phyloP scores from a whole-genome alignment of 1,140 invertebrate species.

The Megalopta genalis region DNA sequence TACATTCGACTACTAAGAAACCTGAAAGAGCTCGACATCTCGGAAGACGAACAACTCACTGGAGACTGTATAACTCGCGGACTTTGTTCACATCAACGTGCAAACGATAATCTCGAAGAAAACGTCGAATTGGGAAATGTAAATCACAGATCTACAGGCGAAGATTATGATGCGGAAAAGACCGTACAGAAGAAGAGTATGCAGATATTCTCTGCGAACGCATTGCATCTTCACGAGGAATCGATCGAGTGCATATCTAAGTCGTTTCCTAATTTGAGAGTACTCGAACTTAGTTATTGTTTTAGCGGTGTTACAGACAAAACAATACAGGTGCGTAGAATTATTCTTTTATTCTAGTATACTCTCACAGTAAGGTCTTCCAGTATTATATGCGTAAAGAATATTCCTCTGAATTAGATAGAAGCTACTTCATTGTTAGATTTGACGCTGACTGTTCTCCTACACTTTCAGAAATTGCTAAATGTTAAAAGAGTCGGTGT shows the following conservation, averaged over 20 bases:
- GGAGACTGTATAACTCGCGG: constrained; percentile 82
- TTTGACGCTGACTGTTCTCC: constrained; percentile 22
- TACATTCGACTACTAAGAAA: constrained; percentile 80
- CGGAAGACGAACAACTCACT: constrained; percentile 84
- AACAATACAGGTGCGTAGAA: constrained; percentile 76
- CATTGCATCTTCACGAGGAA: constrained; percentile 83
- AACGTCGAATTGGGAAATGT: constrained; percentile 33
- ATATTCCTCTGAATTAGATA: neutral
- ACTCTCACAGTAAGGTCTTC: too few species aligned
- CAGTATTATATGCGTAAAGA: neutral
- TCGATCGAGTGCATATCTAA: constrained; percentile 81
- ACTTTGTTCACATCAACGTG: constrained; percentile 68
- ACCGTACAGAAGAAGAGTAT: constrained; percentile 60
- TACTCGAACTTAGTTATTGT: constrained; percentile 85
- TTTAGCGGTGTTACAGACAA: constrained; percentile 85
- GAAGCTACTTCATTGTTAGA: neutral
- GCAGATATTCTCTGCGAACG: constrained; percentile 82
- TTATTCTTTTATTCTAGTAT: neutral
- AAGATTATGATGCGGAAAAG: neutral
- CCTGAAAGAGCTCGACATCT: constrained; percentile 83
- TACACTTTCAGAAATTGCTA: constrained; percentile 34
- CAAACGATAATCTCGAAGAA: neutral
- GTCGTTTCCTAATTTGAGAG: constrained; percentile 81
- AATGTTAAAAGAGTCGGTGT: constrained; percentile 25
- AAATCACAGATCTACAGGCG: constrained; percentile 3